These are phyloP conservation scores for Thamnophis sirtalis DNA, from an alignment of 2,113 vertebrate species.

Conservation along the genomic window DNA sequence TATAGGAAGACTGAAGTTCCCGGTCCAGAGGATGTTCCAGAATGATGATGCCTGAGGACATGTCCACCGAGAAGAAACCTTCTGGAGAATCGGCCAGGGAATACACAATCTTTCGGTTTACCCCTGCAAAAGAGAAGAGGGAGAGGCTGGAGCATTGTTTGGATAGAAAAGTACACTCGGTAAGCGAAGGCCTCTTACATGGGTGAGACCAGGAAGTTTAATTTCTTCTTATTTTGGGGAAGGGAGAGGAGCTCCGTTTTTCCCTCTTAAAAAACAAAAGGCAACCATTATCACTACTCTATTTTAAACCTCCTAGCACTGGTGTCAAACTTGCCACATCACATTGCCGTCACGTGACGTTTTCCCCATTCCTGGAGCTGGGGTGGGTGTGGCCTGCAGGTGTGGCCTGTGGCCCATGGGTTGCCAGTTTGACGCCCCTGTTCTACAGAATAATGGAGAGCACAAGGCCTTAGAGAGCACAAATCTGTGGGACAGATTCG, in stretches of 20 bases:
- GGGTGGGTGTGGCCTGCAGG: too few relatives aligned
- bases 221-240: neutral
- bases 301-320: neutral
- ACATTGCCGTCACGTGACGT: too few relatives aligned
- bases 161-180: too few relatives aligned
- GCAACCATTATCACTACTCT: neutral
- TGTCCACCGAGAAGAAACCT: constrained; percentile 88
- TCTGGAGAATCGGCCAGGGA: constrained; percentile 80
- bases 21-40: constrained; percentile 88
- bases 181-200: neutral
- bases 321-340: too few relatives aligned
- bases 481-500: too few relatives aligned
- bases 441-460: too few relatives aligned
- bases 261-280: neutral
- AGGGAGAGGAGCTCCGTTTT: neutral
- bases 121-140: constrained; percentile 64
- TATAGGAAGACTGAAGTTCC: constrained; percentile 85
- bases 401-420: too few relatives aligned
- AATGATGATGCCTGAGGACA: constrained; percentile 81
- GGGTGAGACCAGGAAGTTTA: neutral
- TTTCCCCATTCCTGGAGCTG: too few relatives aligned
- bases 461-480: too few relatives aligned
- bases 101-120: constrained; percentile 84
- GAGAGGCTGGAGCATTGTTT: too few relatives aligned
- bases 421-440: too few relatives aligned